Percentiles rank a stretch among this genome's conserved stretches.
Conservation (phyloP, 1,140 invertebrate genomes). For the Drosophila repleta region DNA sequence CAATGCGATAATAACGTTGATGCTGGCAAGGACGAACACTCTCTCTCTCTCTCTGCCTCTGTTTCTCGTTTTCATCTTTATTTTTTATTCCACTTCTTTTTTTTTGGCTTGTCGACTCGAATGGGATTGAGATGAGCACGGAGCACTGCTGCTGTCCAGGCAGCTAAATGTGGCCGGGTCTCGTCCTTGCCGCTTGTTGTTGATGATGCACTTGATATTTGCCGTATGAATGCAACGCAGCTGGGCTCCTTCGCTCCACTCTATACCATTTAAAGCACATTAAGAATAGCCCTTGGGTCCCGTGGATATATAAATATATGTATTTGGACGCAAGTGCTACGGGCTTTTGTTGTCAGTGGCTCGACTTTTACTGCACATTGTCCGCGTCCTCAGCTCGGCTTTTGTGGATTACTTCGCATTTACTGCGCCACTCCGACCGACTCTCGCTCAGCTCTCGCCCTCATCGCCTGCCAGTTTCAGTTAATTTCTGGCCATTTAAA, state of each 20-base stretch:
- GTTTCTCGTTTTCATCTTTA: not conserved
- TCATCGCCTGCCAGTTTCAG: slow-evolving; percentile 39
- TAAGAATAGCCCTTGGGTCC: slow-evolving; percentile 46
- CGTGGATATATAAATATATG: slow-evolving; percentile 1
- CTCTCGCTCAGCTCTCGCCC: not conserved
- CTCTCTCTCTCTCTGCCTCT: slow-evolving; percentile 3
- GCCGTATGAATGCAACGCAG: slow-evolving; percentile 68
- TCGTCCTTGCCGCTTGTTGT: slow-evolving; percentile 50
- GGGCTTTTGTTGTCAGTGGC: slow-evolving; percentile 71
- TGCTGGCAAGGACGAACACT: slow-evolving; percentile 55
- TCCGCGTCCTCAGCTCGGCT: slow-evolving; percentile 48
- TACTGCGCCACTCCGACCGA: slow-evolving; percentile 27
- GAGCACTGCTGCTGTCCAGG: slow-evolving; percentile 4
- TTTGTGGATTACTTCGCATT: slow-evolving; percentile 73
- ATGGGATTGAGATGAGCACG: slow-evolving; percentile 1
- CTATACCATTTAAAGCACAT: slow-evolving; percentile 74
- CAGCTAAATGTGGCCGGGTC: slow-evolving; percentile 56
- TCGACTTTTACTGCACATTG: slow-evolving; percentile 69
- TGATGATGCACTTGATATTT: slow-evolving; percentile 80
- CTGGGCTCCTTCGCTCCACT: not conserved
- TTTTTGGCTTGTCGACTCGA: slow-evolving; percentile 26
- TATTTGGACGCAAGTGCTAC: slow-evolving; percentile 47
- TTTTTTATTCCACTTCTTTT: not conserved
- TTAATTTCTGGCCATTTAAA: slow-evolving; percentile 74
- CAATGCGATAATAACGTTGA: slow-evolving; percentile 76